Evolutionary conservation across 2,797 vertebrate genomes (phyloP).

Genomic region (Chaunax sp.): DNA sequence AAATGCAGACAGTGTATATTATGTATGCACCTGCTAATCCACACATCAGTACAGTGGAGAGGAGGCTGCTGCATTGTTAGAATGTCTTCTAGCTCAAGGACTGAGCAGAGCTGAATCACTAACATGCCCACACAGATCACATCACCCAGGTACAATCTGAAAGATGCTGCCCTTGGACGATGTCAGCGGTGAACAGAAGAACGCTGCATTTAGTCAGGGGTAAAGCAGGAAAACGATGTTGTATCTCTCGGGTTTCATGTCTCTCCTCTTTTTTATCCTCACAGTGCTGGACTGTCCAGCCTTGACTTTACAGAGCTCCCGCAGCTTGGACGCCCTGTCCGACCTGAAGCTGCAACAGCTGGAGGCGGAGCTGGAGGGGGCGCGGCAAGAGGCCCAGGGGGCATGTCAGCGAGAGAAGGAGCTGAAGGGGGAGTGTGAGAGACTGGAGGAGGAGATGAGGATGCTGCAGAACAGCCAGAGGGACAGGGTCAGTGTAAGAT

Average conservation of each 20-base stretch:
- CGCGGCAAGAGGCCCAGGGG: conserved; percentile 88
- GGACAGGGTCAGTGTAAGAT: conserved; percentile 82
- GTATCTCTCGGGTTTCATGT: not conserved
- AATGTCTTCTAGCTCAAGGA: conserved; percentile 77
- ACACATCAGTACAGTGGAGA: conserved; percentile 17
- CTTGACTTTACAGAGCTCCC: conserved; percentile 89
- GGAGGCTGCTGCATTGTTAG: conserved; percentile 43
- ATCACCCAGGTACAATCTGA: conserved; percentile 60
- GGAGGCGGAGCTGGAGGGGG: conserved; percentile 93
- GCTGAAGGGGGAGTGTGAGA: conserved; percentile 89
- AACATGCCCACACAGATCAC: conserved; percentile 68
- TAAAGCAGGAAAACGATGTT: not conserved
- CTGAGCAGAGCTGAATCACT: conserved; percentile 72
- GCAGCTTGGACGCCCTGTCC: conserved; percentile 87
- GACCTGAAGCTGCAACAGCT: conserved; percentile 87
- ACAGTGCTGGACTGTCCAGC: conserved; percentile 89
- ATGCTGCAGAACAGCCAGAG: conserved; percentile 90
- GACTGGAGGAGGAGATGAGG: conserved; percentile 91
- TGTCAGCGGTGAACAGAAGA: conserved; percentile 20
- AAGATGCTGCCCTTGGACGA: conserved; percentile 61
- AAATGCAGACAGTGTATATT: conserved; percentile 1
- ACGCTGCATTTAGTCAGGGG: conserved; percentile 11
- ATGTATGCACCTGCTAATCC: not conserved
- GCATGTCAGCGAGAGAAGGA: conserved; percentile 94
- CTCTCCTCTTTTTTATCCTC: not conserved